Evolutionary conservation across 2,797 vertebrate genomes (phyloP), one percentile per base, ranked within the genome.

Genomic region (Lacerta agilis): DNA sequence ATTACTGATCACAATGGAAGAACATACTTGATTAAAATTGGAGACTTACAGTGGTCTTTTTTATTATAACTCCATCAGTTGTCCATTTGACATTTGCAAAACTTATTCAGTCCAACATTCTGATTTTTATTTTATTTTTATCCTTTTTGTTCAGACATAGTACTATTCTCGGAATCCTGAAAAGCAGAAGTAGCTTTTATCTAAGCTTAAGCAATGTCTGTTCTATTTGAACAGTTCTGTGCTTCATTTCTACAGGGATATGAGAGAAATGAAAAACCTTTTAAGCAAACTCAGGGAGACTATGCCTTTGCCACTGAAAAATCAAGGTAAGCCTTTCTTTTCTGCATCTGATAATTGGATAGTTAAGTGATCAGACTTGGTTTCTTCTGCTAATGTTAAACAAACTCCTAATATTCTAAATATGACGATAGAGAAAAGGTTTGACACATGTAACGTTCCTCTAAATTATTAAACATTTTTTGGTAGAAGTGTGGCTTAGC

Each of bases 221-320:
- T 82, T 90, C n/a, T 80, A 4, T 83, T 93, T 20, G 89, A 80
- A 86, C 80, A 83, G 76, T 92, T 93, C 41, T 89, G 87, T 95
- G 80, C 92, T 88, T 94, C 95, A 67, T 96, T 92, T 94, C 95
- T 95, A 91, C 96, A 99, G 99, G 96, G 98, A 99, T 94, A 99
- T 99, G 98, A 97, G 97, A 96, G 99, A 99, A 97, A 99, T 99
- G 98, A 99, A 99, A 98, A 99, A 99, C 94, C 98, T 99, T 97
- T 97, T 99, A 97, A 99, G 98, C 97, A 99, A 99, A 99, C 98
- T 99, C 98, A 99, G 99, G 99, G 99, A 99, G 97, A 99, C 98
- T 94, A 99, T 99, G 99, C 99, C 99, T 98, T 98, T 99, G 97
- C 99, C 99, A 96, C 89, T 99, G 97, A 99, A 99, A 97, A 99